Evolutionary conservation across 2,113 vertebrate species (phyloP), one percentile per base, ranked within the genome.

Genomic region (Bucco capensis): DNA sequence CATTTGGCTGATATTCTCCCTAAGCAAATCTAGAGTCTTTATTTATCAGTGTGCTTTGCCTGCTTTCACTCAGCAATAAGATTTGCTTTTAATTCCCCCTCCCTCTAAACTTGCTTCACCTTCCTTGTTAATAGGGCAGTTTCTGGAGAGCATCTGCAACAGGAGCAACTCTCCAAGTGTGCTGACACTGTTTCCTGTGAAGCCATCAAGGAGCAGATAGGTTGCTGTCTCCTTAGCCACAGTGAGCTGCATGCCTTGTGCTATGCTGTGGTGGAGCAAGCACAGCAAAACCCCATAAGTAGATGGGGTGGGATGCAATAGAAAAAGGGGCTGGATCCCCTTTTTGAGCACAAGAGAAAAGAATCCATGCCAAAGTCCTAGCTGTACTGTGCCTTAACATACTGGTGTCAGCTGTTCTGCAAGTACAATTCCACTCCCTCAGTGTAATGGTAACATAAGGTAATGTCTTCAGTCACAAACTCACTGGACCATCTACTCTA

Each of bases 401-500:
- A 25, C 37, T 19, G 14, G 4, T 86, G 19, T 38, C 8, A 9
- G 21, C 56, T 88, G 3, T 44, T 58, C n/a, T 50, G 4, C 33
- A 30, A 53, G 61, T 42, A 5, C 3, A 3, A 47, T 89, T 79
- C n/a, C n/a, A 2, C 25, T 75, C 30, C 25, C 15, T 71, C 27
- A 76, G 24, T 4, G 6, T 69, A 14, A 46, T 51, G 54, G 57
- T 75, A 27, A 49, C 70, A 51, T 35, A 53, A 74, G 12, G 23
- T 58, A 25, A 66, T 31, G 28, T 83, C 56, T 83, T 25, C 27
- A 30, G 2, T n/a, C 8, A 40, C 23, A 35, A 25, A 44, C 50
- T 87, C 0, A 0, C 21, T 8, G 2, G 5, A 4, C 38, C 38
- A 6, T 72, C 42, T 42, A 25, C 27, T 56, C 30, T 64, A 2